Evolutionary conservation across 92 coral and sea anemone genomes (phyloP), one percentile per base, ranked within the genome.

Genomic region (Bergia puertoricense): DNA sequence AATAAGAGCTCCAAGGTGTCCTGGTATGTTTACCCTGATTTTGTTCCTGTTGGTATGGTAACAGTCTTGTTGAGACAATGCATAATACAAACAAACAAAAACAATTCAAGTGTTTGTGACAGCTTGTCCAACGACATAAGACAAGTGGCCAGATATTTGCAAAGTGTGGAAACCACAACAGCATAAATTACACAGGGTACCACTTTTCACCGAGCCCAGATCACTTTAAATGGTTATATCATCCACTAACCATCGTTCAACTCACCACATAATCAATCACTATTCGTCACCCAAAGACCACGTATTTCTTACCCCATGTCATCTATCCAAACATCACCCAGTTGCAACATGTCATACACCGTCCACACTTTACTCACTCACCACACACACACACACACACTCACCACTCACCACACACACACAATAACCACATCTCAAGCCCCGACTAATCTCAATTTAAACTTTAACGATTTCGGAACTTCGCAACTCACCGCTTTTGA

Each of bases 401-500:
- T 18, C 11, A 8, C 65, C 20, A 11, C 20, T 15, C 16, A 57
- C 65, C 65, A 57, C 18, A 11, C 4, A 57, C 66, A 30, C 20
- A 11, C 65, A 57, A 16, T 46, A 7, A 46, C 51, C 51, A n/a
- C n/a, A n/a, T n/a, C n/a, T n/a, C n/a, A n/a, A n/a, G n/a, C 51
- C 51, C 51, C 8, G 51, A 6, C 51, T 10, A 46, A 5, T 46
- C 6, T 46, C 18, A 0, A 57, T 57, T 11, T 57, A 1, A 0
- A 3, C n/a, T n/a, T n/a, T n/a, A n/a, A n/a, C n/a, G 2, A 11
- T 9, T 62, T 62, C 6, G 23, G 8, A 62, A 62, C 69, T 36
- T 72, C 76, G 13, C 2, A 78, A 84, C 87, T 48, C 30, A 68
- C 87, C 79, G 77, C 45, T 84, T 84, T 71, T 84, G 62, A 37